phyloP scores from a whole-genome alignment of 2,888 invertebrate species.

The Rhagophthalmus giganteus region DNA sequence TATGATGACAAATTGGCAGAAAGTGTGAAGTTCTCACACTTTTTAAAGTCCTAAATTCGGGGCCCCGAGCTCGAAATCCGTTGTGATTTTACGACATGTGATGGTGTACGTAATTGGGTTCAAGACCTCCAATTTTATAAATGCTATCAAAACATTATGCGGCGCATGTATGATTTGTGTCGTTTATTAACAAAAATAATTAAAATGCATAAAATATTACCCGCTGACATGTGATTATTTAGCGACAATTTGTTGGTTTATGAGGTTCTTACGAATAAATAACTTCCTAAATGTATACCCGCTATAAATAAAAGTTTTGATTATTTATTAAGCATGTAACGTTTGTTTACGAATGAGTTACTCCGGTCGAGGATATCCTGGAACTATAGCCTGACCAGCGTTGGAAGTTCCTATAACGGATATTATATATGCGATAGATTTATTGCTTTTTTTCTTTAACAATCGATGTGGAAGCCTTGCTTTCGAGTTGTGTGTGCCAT shows the following conservation, averaged over 20 bases:
- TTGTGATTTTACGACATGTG: neutral
- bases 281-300: no score
- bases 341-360: no score
- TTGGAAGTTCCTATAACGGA: no score
- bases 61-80: neutral
- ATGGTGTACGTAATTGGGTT: neutral
- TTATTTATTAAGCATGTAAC: no score
- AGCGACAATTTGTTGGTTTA: neutral
- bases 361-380: no score
- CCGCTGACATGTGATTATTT: neutral
- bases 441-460: no score
- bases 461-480: neutral
- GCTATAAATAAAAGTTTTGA: no score
- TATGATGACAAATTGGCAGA: neutral
- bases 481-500: no score
- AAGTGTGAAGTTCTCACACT: neutral
- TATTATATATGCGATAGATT: no score
- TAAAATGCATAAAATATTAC: neutral
- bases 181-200: neutral
- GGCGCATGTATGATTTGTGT: neutral
- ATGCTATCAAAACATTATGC: neutral
- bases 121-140: slow-evolving; percentile 2
- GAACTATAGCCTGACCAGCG: no score
- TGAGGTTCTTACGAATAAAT: neutral
- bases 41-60: neutral